These are phyloP conservation scores for Microtus agrestis DNA, from an alignment of 2,797 vertebrate genomes.

Conservation along the genomic window DNA sequence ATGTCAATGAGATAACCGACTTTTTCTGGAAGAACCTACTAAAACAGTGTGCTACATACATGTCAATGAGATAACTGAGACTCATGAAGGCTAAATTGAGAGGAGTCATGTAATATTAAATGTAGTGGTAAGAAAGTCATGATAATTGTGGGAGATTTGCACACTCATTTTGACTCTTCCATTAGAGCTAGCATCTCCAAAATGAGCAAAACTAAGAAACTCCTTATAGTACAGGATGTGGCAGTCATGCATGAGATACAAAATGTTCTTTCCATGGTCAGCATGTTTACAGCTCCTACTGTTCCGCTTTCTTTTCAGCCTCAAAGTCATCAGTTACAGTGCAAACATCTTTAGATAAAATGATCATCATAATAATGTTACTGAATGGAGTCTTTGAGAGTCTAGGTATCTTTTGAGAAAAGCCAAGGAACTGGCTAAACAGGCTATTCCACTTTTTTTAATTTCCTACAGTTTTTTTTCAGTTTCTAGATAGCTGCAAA, in stretches of 20 bases:
- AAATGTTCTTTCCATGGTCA: background rate
- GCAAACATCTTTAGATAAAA: background rate
- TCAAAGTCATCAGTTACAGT: background rate
- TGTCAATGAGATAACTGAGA: background rate
- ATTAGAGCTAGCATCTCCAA: background rate
- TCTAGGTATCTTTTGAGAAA: background rate
- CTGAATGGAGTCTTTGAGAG: background rate
- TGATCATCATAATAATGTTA: background rate
- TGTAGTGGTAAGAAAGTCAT: background rate
- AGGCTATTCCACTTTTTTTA: background rate
- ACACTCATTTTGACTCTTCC: background rate
- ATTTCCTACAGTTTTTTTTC: background rate
- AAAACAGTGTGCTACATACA: background rate
- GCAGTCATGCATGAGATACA: background rate
- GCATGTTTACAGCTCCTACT: background rate
- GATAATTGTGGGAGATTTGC: background rate
- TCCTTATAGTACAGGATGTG: background rate
- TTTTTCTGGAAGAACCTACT: background rate
- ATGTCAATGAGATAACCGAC: too few species aligned
- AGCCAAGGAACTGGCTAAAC: background rate
- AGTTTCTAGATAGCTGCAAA: background rate
- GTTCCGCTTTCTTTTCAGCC: background rate
- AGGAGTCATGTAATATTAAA: background rate
- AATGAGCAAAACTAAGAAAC: background rate
- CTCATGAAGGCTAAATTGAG: background rate